A percentile compares a stretch with the other conserved stretches of the same genome.
phyloP scores from a whole-genome alignment of 2,888 invertebrate species.

The Oithona nana region DNA sequence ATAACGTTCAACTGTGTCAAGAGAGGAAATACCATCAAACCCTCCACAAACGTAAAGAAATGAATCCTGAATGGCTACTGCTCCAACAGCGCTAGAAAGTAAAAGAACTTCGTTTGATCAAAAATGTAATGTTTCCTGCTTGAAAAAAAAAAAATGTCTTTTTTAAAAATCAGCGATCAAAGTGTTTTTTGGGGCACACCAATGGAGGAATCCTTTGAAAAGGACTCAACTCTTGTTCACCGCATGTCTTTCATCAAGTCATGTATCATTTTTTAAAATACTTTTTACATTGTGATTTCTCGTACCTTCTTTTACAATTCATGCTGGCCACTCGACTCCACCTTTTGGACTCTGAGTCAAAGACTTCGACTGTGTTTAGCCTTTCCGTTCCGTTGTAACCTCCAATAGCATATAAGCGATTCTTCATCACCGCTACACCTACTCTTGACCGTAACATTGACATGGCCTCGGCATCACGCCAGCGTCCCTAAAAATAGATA shows the following conservation, averaged over 20 bases:
- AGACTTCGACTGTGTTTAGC: constrained; percentile 62
- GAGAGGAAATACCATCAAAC: constrained; percentile 61
- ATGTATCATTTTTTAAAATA: background rate
- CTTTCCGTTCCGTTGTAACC: constrained; percentile 69
- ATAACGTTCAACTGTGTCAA: constrained; percentile 63
- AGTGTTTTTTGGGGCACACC: background rate
- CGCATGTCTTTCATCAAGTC: background rate
- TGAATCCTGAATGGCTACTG: constrained; percentile 49
- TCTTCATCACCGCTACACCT: constrained; percentile 61
- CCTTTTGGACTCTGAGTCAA: constrained; percentile 46
- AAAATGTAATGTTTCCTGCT: too few species aligned
- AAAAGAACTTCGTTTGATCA: too few species aligned
- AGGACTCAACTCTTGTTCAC: background rate
- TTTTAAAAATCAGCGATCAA: constrained; percentile 10
- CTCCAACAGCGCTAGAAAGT: constrained; percentile 53
- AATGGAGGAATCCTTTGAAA: background rate
- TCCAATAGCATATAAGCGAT: constrained; percentile 53
- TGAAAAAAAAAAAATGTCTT: too few species aligned
- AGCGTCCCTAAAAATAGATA: too few species aligned
- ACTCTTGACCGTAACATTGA: constrained; percentile 60
- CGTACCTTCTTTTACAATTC: constrained; percentile 51
- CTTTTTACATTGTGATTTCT: background rate
- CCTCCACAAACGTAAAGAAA: constrained; percentile 65
- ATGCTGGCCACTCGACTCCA: constrained; percentile 61
- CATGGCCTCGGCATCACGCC: constrained; percentile 63